Base-by-base conservation (phyloP, 2,888 invertebrate genomes). In the Scaptomyza cyrtandrae region DNA sequence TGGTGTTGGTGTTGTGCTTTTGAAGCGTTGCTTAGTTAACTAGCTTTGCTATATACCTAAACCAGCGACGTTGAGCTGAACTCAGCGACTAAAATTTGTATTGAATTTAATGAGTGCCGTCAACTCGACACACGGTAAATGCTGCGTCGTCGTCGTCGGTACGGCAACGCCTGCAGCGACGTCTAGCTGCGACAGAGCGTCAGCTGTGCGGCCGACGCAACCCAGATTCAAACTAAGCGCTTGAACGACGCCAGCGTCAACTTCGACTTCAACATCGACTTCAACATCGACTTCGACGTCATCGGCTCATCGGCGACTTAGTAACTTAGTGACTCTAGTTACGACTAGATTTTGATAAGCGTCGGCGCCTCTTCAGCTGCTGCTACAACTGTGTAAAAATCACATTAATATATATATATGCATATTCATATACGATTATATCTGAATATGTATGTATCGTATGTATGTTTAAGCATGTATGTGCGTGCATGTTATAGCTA, bases 21-120 rank as follows among this genome's bases (percentile, higher is more conserved):
- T 19, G 19, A 19, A 19, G 19, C 19, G 24, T 41, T 31, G 77
- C 58, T 68, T 58, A 64, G 52, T 55, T 62, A 65, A 61, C 73
- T 60, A 75, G 73, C 70, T 71, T 68, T 58, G 45, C 46, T 43
- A 55, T 57, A 13, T 55, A 56, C 66, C 70, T 72, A 86, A 71
- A 78, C 76, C 87, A 83, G 80, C 87, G 82, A 75, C 80, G 85
- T 73, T 88, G 89, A 89, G 90, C 90, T 85, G 70, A 90, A 82
- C 84, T 86, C 84, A 88, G 87, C 89, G 88, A 90, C 90, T 90
- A 78, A 90, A 90, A 80, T 80, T 88, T 72, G 77, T 80, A 84
- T 80, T 88, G 76, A 71, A 71, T 80, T 80, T 80, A 63, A 72
- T 86, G 82, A 81, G 75, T 71, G 75, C 71, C 71, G 75, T 78